A percentile compares a stretch with the other conserved stretches of the same genome.
Conservation (phyloP, 1,140 invertebrate species). For the Calliopsis andreniformis region DNA sequence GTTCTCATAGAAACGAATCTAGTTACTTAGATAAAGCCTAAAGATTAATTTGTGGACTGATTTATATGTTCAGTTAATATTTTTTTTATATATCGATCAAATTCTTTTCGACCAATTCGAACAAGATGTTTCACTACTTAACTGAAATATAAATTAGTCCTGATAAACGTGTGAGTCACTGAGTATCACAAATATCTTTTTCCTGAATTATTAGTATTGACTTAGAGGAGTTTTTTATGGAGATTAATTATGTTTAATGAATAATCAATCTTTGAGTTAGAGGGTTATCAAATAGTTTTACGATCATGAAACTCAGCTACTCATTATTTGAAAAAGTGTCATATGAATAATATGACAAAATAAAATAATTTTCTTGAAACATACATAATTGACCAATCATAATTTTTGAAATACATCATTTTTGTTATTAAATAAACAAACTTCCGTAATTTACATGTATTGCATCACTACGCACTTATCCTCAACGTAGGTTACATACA, state of each 20-base stretch:
- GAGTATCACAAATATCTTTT: conserved; percentile 54
- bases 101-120: not conserved
- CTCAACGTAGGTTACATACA: conserved; percentile 44
- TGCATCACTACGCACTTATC: conserved; percentile 30
- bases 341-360: conserved; percentile 15
- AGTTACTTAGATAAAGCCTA: conserved; percentile 53
- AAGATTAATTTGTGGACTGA: conserved; percentile 9
- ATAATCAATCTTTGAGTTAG: conserved; percentile 29
- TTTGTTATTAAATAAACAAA: conserved; percentile 24
- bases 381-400: conserved; percentile 23
- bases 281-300: conserved; percentile 3
- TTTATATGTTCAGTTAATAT: conserved; percentile 56
- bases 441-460: conserved; percentile 33
- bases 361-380: conserved; percentile 29
- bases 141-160: conserved; percentile 49
- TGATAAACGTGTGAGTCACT: conserved; percentile 50
- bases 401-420: conserved; percentile 24
- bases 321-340: conserved; percentile 39
- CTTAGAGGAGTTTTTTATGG: conserved; percentile 52
- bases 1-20: conserved; percentile 25
- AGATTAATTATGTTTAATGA: conserved; percentile 33
- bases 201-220: conserved; percentile 54
- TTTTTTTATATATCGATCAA: not conserved
- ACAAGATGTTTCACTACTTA: conserved; percentile 24
- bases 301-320: conserved; percentile 55